These are phyloP conservation scores for Chelonia mydas DNA, from an alignment of 2,797 vertebrate genomes.

Conservation along the genomic window DNA sequence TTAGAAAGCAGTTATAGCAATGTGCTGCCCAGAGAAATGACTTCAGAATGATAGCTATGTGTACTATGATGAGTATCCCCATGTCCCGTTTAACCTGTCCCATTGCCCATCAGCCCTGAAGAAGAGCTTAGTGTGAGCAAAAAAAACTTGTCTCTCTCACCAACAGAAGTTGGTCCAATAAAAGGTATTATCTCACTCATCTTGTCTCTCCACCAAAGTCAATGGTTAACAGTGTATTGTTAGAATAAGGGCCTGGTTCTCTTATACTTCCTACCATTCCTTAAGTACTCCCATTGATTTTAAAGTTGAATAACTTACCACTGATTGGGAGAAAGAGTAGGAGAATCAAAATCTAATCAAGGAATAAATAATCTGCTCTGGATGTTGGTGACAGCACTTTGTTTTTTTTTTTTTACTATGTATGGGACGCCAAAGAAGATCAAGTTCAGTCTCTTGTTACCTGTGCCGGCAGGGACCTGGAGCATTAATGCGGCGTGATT, in stretches of 20 bases:
- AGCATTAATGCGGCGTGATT: neutral
- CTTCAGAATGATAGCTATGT: neutral
- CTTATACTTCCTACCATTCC: neutral
- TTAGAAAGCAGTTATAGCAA: neutral
- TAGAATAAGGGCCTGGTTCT: neutral
- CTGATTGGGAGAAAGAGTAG: neutral
- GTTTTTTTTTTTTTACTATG: neutral
- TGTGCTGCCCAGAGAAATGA: neutral
- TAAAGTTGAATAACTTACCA: neutral
- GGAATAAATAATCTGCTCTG: neutral
- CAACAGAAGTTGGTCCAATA: neutral
- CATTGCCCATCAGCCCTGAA: neutral
- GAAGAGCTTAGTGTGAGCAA: neutral
- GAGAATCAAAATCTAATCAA: neutral
- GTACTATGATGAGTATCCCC: neutral
- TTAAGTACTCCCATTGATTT: neutral
- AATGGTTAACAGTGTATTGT: neutral
- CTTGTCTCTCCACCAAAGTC: neutral
- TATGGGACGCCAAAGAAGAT: neutral
- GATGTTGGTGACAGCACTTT: neutral
- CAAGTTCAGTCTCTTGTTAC: neutral
- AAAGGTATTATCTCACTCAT: neutral
- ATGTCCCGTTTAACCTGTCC: neutral
- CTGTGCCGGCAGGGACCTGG: neutral
- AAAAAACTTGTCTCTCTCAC: neutral